Conservation (phyloP, 2,113 vertebrate species). For the Mungos mungo region DNA sequence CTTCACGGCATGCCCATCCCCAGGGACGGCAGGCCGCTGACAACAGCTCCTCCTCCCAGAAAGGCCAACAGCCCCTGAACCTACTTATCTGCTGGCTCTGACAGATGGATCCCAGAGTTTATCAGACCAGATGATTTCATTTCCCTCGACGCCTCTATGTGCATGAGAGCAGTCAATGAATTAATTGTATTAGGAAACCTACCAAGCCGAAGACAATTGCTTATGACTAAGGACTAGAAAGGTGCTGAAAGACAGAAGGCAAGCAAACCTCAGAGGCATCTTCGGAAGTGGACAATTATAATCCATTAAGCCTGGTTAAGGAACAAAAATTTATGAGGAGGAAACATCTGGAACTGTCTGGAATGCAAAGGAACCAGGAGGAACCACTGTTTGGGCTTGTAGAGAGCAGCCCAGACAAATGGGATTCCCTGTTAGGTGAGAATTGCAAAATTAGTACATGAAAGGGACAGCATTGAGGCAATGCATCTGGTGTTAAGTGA, state of each 20-base stretch:
- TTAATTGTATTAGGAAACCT: conserved; percentile 54
- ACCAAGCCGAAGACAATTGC: conserved; percentile 48
- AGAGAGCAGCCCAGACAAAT: conserved; percentile 16
- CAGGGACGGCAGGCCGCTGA: neutral
- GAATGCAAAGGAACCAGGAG: conserved; percentile 42
- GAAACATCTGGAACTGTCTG: conserved; percentile 64
- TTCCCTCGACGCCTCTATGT: conserved; percentile 36
- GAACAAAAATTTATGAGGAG: conserved; percentile 54
- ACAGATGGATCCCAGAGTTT: conserved; percentile 54
- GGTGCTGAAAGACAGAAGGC: conserved; percentile 57
- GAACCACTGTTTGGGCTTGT: neutral
- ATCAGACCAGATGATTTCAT: conserved; percentile 64
- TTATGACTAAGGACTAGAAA: conserved; percentile 47
- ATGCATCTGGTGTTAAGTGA: neutral
- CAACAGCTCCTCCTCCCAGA: neutral
- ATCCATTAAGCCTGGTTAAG: conserved; percentile 61
- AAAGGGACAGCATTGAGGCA: neutral
- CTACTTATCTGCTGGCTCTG: neutral
- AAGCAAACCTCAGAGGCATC: conserved; percentile 43
- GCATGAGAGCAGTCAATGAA: conserved; percentile 14
- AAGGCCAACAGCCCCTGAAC: neutral
- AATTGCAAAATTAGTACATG: neutral
- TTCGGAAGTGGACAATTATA: conserved; percentile 63
- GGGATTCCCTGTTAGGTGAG: neutral
- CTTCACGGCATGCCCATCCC: fast-evolving